Percentiles rank a stretch among this genome's conserved stretches.
Evolutionary conservation across 2,888 invertebrate species (phyloP).

Genomic region (Bombylius major): DNA sequence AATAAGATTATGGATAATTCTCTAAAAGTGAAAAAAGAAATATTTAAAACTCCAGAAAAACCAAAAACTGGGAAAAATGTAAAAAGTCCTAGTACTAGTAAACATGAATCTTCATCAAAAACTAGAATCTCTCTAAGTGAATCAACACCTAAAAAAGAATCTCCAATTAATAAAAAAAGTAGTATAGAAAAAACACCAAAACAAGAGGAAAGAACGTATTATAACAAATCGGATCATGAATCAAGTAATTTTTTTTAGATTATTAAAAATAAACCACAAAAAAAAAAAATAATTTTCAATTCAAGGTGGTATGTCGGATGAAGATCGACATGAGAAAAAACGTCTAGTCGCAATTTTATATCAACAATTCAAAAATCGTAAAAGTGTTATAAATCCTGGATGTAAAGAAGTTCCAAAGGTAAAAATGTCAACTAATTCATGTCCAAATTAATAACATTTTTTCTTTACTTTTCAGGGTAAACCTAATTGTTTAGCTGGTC

Average conservation of each 20-base stretch:
- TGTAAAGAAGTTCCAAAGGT: slow-evolving; percentile 73
- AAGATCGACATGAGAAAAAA: slow-evolving; percentile 55
- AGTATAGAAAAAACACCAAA: no score
- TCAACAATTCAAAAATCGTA: slow-evolving; percentile 61
- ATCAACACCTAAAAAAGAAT: no score
- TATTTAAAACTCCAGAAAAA: background rate
- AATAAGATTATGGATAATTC: background rate
- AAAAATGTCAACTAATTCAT: slow-evolving; percentile 12
- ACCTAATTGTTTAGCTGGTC: slow-evolving; percentile 55
- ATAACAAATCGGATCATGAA: slow-evolving; percentile 21
- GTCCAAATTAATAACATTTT: background rate
- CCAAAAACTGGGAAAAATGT: background rate
- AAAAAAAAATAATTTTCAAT: background rate
- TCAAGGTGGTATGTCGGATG: slow-evolving; percentile 38
- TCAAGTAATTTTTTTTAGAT: slow-evolving; percentile 18
- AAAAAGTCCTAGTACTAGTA: slow-evolving; percentile 1
- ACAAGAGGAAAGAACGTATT: background rate
- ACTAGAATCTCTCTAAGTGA: no score
- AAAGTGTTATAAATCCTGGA: slow-evolving; percentile 71
- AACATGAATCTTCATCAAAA: background rate
- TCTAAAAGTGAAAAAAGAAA: background rate
- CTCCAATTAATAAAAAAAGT: no score
- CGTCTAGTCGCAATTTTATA: slow-evolving; percentile 53
- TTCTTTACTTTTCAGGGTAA: slow-evolving; percentile 42
- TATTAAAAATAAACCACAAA: no score